Conservation (phyloP, 2,797 vertebrate species). For the Gastrophryne carolinensis region DNA sequence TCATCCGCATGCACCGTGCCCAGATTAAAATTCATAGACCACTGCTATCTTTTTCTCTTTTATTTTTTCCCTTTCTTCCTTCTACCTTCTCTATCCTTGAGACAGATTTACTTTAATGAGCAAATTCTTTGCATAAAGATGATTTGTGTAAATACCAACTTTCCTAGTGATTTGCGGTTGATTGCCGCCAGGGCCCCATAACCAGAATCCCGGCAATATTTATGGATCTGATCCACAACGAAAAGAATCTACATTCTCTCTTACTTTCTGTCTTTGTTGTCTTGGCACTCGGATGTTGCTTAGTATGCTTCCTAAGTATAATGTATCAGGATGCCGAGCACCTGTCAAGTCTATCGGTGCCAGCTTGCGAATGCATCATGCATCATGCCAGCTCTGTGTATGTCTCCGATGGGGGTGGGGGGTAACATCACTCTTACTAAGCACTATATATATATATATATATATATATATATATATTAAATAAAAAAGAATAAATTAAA, state of each 20-base stretch:
- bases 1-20: background rate
- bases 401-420: background rate
- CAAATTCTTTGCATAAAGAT: conserved; percentile 6
- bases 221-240: background rate
- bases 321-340: conserved; percentile 1
- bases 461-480: no score
- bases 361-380: conserved; percentile 11
- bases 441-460: no score
- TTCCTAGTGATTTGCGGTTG: background rate
- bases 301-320: conserved; percentile 27
- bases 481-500: no score
- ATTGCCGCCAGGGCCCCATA: background rate
- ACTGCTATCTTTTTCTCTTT: background rate
- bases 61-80: background rate
- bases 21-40: background rate
- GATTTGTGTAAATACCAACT: conserved; percentile 17
- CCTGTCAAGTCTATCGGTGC: conserved; percentile 25
- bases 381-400: background rate
- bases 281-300: background rate
- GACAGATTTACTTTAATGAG: background rate
- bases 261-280: background rate
- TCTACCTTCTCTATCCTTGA: background rate
- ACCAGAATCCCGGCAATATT: background rate
- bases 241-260: background rate
- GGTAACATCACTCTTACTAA: no score